phyloP scores from a whole-genome alignment of 1,140 invertebrate genomes.

The Teleopsis dalmanni region DNA sequence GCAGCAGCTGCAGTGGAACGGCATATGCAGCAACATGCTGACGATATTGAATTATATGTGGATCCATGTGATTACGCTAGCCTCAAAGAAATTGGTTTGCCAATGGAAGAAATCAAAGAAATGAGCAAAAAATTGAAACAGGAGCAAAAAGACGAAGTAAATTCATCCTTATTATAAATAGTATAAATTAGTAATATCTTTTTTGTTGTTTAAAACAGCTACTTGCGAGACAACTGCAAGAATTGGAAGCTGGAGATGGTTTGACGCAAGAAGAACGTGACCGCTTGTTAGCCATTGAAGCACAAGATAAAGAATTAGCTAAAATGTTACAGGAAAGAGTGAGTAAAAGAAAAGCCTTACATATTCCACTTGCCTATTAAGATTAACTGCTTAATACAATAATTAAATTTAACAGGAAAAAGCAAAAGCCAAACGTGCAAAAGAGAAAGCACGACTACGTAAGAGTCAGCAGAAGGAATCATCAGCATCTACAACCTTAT shows the following conservation, averaged over 20 bases:
- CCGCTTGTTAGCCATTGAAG: slow-evolving; percentile 72
- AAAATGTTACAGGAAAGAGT: slow-evolving; percentile 80
- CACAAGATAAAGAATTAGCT: slow-evolving; percentile 84
- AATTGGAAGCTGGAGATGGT: slow-evolving; percentile 54
- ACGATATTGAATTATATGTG: slow-evolving; percentile 41
- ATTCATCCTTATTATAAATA: background rate
- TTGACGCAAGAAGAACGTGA: slow-evolving; percentile 48
- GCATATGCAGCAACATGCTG: slow-evolving; percentile 36
- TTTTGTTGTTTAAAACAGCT: slow-evolving; percentile 20
- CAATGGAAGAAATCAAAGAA: slow-evolving; percentile 51
- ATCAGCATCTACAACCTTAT: slow-evolving; percentile 39
- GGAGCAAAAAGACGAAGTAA: slow-evolving; percentile 53
- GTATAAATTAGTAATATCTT: background rate
- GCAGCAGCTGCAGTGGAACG: slow-evolving; percentile 22
- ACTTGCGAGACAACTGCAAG: slow-evolving; percentile 51
- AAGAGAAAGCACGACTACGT: slow-evolving; percentile 58
- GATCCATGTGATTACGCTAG: slow-evolving; percentile 41
- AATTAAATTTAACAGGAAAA: slow-evolving; percentile 53
- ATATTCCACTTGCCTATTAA: background rate
- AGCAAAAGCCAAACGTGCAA: slow-evolving; percentile 58
- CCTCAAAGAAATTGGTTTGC: slow-evolving; percentile 49
- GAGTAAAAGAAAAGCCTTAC: slow-evolving; percentile 12
- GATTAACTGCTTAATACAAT: background rate
- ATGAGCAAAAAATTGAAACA: slow-evolving; percentile 51
- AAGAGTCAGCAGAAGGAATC: slow-evolving; percentile 44